Evolutionary conservation across 2,888 invertebrate genomes (phyloP), one percentile per base, ranked within the genome.

Genomic region (Pseudococcus viburni): DNA sequence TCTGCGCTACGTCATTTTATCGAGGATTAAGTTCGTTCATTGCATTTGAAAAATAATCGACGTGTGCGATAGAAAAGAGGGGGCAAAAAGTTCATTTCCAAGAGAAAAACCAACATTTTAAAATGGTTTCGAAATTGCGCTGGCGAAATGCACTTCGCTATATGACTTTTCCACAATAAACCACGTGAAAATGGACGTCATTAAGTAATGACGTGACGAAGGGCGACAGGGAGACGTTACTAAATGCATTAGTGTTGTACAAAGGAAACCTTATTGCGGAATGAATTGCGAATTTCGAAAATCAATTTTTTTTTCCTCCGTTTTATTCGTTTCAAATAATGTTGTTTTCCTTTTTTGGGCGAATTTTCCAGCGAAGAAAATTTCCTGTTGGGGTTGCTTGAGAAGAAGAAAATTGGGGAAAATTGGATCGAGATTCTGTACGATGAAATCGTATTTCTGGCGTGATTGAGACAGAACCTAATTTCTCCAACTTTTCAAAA

Each of bases 21-120:
- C 73, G 73, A 33, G 73, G 73, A 73, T 73, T 73, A 33, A 73
- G 73, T 73, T 73, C 15, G 73, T 73, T 73, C 73, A 19, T 73
- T 73, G 73, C 73, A 73, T 73, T 73, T 33, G 73, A 26, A 73
- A 73, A 73, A 73, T 73, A 73, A 73, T 73, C 39, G 73, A 73
- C 73, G 73, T 73, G 73, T 39, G 33, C 5, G 73, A 73, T 73
- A 17, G 15, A n/a, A 17, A 59, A 59, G 59, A n/a, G n/a, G 22
- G 12, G 73, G 15, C 15, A 33, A 73, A 73, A 73, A 33, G 33
- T 73, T 73, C n/a, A 33, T 73, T 73, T 33, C 33, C 3, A 73
- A 17, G n/a, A 73, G 22, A 64, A 64, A 64, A 73, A 33, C 73
- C 17, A 73, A 73, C 73, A 17, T 73, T 73, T 73, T 73, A 73